phyloP scores from a whole-genome alignment of 2,113 vertebrate genomes.

The Malaclemys terrapin region DNA sequence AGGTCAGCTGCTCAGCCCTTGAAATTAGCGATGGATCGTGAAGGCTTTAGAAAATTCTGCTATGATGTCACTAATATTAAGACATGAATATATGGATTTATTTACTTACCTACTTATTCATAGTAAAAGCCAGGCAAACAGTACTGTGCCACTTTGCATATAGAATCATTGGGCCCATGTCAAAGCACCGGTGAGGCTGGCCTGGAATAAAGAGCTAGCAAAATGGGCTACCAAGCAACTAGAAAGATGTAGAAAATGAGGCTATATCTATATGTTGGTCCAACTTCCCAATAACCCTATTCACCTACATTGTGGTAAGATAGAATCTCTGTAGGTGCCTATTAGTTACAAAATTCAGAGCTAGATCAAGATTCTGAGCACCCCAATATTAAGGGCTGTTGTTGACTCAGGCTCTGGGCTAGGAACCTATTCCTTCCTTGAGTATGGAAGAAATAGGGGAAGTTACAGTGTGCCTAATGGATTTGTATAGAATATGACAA shows the following conservation, averaged over 20 bases:
- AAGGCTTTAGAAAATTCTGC: too few species aligned
- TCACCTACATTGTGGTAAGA: not conserved
- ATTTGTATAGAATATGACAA: not conserved
- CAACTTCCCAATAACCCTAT: not conserved
- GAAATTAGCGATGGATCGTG: too few species aligned
- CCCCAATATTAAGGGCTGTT: not conserved
- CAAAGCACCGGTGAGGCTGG: fast-evolving
- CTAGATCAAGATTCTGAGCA: not conserved
- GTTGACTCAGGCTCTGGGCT: not conserved
- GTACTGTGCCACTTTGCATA: fast-evolving
- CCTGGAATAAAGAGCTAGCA: fast-evolving
- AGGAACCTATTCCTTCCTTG: not conserved
- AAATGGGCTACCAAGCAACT: not conserved
- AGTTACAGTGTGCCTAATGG: not conserved
- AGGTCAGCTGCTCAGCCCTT: too few species aligned
- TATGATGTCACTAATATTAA: too few species aligned
- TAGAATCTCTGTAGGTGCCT: not conserved
- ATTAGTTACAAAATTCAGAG: not conserved
- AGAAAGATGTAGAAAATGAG: not conserved
- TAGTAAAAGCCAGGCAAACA: not conserved
- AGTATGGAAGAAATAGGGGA: not conserved
- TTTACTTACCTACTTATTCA: not conserved
- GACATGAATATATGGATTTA: too few species aligned
- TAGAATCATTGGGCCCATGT: fast-evolving
- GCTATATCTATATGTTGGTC: not conserved